Evolutionary conservation across 2,888 invertebrate genomes (phyloP), one percentile per base, ranked within the genome.

Genomic region (Drosophila silvestris): DNA sequence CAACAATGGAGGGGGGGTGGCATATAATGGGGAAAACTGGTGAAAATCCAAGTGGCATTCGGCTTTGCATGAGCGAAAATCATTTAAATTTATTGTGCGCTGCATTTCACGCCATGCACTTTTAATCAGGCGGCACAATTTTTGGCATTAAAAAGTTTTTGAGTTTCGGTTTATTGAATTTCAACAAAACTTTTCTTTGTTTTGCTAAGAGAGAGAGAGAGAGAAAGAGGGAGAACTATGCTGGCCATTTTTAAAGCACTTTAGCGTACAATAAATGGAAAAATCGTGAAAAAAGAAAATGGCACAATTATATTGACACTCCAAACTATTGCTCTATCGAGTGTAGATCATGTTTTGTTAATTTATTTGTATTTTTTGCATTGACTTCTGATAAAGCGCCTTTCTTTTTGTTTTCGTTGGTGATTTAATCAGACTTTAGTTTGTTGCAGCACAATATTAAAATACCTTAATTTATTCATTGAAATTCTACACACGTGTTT

Each of bases 31-130:
- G 47, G 47, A 47, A 65, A 68, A 54, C 47, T 47, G 47, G 66
- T 47, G 54, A 69, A 63, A 74, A 76, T 54, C 72, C 81, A 77
- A 85, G 87, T 80, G 87, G 85, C 87, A 85, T 86, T 83, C 71
- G 86, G 82, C 73, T 85, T 83, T 85, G 87, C 83, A 82, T 85
- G 83, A 85, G 53, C 80, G 85, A 71, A 47, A 87, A 87, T 85
- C 85, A 87, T 85, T 85, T 85, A 80, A 83, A 83, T 87, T 85
- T 85, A 87, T 87, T 85, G 82, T 82, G 82, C 78, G 68, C 82
- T 83, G 85, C 85, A 83, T 84, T 86, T 85, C 83, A 84, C 86
- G 86, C 83, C 79, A 71, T 85, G 83, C 85, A 80, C 85, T 84
- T 79, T 86, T 85, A 85, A 85, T 85, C 85, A 85, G 85, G 74